Conservation (phyloP, 2,888 invertebrate species). For the Macrosoma leucophasiata region DNA sequence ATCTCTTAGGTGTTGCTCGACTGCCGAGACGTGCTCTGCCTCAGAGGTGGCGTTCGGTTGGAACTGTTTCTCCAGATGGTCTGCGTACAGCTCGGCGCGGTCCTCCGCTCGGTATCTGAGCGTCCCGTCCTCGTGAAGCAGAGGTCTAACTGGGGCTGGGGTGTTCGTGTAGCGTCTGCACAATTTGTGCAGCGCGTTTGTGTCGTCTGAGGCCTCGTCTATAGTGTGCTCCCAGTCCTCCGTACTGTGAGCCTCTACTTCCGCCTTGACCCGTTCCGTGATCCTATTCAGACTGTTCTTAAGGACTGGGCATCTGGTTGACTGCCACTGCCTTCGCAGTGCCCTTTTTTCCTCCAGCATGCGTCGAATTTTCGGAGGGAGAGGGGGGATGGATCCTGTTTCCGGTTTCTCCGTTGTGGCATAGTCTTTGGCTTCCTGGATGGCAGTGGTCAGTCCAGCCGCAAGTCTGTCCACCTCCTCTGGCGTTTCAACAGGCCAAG, state of each 20-base stretch:
- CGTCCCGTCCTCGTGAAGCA: not conserved
- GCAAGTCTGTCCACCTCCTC: not conserved
- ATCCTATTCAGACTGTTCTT: not conserved
- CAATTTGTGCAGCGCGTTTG: not conserved
- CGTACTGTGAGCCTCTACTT: not conserved
- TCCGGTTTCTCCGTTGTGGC: not conserved
- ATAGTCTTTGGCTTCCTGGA: not conserved
- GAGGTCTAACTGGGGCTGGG: not conserved
- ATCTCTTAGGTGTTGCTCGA: not conserved
- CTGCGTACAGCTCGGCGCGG: conserved; percentile 10
- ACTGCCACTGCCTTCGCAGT: not conserved
- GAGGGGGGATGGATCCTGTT: not conserved
- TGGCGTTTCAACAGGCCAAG: not conserved
- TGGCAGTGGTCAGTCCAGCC: not conserved
- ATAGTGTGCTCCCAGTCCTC: not conserved
- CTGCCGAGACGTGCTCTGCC: not conserved
- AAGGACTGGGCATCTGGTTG: not conserved
- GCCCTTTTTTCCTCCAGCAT: not conserved
- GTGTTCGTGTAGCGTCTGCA: not conserved
- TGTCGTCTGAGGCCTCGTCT: not conserved
- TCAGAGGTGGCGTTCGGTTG: conserved; percentile 4
- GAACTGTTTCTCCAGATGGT: conserved; percentile 8
- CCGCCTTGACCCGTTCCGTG: not conserved
- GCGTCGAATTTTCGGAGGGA: too few species aligned
- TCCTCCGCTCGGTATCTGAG: conserved; percentile 10